phyloP scores from a whole-genome alignment of 2,888 invertebrate species.

The Caenorhabditis sp. region DNA sequence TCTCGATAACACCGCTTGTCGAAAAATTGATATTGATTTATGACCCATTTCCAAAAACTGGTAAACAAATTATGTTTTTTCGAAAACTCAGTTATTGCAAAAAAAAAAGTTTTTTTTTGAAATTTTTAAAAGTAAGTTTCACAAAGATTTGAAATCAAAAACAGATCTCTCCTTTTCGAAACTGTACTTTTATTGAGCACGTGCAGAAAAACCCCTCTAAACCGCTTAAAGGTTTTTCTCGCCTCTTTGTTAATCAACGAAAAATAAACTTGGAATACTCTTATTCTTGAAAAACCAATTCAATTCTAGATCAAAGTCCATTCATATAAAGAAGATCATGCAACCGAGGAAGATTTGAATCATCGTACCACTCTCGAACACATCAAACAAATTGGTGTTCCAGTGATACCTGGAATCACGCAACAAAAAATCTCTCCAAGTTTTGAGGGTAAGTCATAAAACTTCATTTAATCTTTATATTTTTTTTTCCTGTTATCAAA shows the following conservation, averaged over 20 bases:
- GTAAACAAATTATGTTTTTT: too few relatives aligned
- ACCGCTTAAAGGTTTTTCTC: background rate
- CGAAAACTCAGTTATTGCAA: too few relatives aligned
- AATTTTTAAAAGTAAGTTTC: too few relatives aligned
- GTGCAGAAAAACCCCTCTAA: background rate
- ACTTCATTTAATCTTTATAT: slow-evolving; percentile 8
- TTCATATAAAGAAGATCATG: slow-evolving; percentile 46
- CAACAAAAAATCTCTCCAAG: background rate
- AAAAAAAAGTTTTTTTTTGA: too few relatives aligned
- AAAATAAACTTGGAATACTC: background rate
- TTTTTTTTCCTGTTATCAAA: slow-evolving; percentile 2
- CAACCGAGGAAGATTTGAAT: slow-evolving; percentile 25
- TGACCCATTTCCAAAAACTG: background rate
- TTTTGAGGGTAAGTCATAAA: slow-evolving; percentile 11
- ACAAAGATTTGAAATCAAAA: background rate
- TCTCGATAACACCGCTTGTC: too few relatives aligned
- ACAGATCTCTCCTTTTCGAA: background rate
- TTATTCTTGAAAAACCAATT: background rate
- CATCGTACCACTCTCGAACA: slow-evolving; percentile 31
- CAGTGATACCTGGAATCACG: slow-evolving; percentile 48
- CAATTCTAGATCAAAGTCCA: slow-evolving; percentile 36
- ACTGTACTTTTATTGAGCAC: background rate
- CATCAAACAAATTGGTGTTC: slow-evolving; percentile 51
- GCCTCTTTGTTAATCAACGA: background rate
- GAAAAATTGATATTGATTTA: background rate